Base-by-base conservation (phyloP, 2,797 vertebrate genomes). In the Amphiprion clarkii region DNA sequence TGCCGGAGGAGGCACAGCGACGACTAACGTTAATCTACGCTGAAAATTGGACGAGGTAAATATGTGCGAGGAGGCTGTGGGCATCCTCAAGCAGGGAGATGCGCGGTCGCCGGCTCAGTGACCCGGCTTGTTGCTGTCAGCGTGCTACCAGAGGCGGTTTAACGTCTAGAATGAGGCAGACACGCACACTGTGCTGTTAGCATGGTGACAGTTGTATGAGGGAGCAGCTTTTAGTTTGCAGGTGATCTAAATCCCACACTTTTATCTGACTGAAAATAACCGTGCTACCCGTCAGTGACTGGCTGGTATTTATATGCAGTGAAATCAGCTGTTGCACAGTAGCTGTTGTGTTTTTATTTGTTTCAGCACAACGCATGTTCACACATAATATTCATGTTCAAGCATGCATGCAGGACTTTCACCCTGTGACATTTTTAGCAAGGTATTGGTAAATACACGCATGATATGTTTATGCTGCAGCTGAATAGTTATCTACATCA, bases 21-120 rank as follows among this genome's bases (percentile, higher is more conserved):
- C 86, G 74, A 88, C 88, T 79, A 76, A 81, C 87, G 87, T 84
- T 69, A 78, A 86, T 82, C 78, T 21, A 59, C 87, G 67, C 88
- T 78, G 74, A 63, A 51, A 56, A 75, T 36, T n/a, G 33, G 51
- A 83, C 76, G 74, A 86, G 91, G 92, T 92, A 87, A 90, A 83
- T 89, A 74, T 77, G n/a, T 13, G 65, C 0, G 79, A 58, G 59
- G 84, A 58, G 49, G 68, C 64, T 55, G 78, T 17, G 84, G 72
- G 84, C 77, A 72, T 84, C 69, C 52, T 44, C 31, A 2, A 49
- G 82, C 3, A 8, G 65, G 78, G 56, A 71, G 78, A 65, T 27
- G 72, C 78, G 67, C 67, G 65, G 67, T 71, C 57, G 60, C 52
- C 52, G 40, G 44, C 31, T 31, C 0, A 23, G n/a, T 68, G 67